These are phyloP conservation scores for Mixornis gularis DNA, from an alignment of 2,113 vertebrate species.

Conservation along the genomic window DNA sequence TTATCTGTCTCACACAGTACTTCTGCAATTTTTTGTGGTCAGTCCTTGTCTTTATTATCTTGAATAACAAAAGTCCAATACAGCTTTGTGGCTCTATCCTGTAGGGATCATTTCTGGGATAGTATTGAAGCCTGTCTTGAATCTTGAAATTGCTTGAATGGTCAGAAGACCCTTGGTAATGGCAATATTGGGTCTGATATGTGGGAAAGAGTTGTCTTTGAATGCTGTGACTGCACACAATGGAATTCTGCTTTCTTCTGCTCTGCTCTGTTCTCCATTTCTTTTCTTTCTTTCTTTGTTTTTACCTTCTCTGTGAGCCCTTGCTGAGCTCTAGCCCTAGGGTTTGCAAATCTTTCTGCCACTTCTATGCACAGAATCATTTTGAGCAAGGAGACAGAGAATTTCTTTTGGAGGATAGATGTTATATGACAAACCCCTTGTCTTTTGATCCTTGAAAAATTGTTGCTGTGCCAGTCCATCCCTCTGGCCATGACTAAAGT, in stretches of 20 bases:
- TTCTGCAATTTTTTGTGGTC: conserved; percentile 1
- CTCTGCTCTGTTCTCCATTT: neutral
- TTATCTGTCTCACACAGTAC: neutral
- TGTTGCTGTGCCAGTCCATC: conserved; percentile 38
- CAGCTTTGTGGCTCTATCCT: neutral
- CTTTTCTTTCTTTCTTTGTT: neutral
- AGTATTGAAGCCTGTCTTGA: neutral
- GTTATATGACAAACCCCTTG: neutral
- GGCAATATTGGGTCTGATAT: neutral
- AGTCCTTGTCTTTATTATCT: neutral
- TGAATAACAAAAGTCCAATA: neutral
- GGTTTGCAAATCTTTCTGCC: neutral
- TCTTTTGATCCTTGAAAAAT: conserved; percentile 58
- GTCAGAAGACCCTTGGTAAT: neutral
- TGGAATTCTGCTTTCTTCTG: neutral
- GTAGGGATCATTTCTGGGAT: neutral
- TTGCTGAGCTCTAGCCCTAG: neutral
- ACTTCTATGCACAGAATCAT: neutral
- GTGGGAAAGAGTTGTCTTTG: neutral
- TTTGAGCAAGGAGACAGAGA: neutral
- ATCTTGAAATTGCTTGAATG: neutral
- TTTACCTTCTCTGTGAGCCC: neutral
- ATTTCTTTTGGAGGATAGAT: neutral
- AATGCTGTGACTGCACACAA: neutral
- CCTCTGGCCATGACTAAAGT: conserved; percentile 60